Conservation (phyloP, 2,888 invertebrate genomes). For the Neoaliturus tenellus region DNA sequence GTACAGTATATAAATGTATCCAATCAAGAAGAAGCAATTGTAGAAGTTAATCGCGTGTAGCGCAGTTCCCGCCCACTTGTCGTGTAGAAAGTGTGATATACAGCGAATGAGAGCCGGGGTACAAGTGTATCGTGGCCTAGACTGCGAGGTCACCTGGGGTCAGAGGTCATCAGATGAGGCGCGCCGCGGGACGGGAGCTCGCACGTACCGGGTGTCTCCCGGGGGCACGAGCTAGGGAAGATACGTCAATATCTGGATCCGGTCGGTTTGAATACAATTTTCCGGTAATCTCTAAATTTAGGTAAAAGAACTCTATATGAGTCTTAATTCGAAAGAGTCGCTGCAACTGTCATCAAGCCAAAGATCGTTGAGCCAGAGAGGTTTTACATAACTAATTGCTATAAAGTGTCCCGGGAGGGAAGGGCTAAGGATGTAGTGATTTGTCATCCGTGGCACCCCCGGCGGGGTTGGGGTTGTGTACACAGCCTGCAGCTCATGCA, state of each 20-base stretch:
- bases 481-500: constrained; percentile 21
- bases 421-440: constrained; percentile 42
- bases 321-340: no score
- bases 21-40: no score
- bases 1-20: no score
- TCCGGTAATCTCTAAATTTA: no score
- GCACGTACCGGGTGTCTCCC: no score
- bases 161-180: not conserved
- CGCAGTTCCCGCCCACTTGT: not conserved
- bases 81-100: constrained; percentile 5
- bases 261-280: no score
- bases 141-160: not conserved
- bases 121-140: not conserved
- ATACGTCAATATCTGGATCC: no score
- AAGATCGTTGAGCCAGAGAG: constrained; percentile 3
- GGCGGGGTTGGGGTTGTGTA: not conserved
- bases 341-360: no score
- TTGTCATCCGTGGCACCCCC: constrained; percentile 35
- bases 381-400: constrained; percentile 49
- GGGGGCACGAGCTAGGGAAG: not conserved
- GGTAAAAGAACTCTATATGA: no score
- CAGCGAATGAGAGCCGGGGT: not conserved
- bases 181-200: not conserved
- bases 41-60: not conserved
- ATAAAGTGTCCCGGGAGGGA: not conserved